These are phyloP conservation scores for Phoxinus dragarum DNA, from an alignment of 2,797 vertebrate genomes.

Conservation along the genomic window DNA sequence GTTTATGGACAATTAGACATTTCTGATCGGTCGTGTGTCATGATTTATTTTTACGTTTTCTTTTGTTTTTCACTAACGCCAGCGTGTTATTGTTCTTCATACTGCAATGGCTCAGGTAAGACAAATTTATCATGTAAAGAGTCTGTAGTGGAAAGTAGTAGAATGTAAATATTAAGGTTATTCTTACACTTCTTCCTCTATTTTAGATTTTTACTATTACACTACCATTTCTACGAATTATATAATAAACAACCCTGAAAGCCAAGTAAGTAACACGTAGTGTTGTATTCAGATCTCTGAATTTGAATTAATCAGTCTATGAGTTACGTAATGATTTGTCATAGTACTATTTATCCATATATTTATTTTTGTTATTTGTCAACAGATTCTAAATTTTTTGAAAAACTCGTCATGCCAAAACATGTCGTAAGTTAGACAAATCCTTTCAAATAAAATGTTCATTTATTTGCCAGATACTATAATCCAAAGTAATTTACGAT, in stretches of 20 bases:
- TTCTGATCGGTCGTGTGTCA: not conserved
- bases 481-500: not conserved
- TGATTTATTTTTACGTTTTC: not conserved
- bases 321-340: not conserved
- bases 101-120: slow-evolving; percentile 69
- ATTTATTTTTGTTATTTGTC: not conserved
- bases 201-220: slow-evolving; percentile 64
- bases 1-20: not conserved
- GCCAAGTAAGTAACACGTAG: slow-evolving; percentile 60
- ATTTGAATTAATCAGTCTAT: not conserved
- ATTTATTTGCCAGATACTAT: not conserved
- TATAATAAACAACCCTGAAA: not conserved
- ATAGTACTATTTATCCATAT: not conserved
- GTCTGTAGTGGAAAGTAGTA: no score
- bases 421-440: not conserved
- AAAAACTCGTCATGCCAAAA: not conserved
- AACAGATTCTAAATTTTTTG: not conserved
- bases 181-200: not conserved
- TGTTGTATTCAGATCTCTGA: not conserved
- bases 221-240: slow-evolving; percentile 53
- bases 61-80: slow-evolving; percentile 57
- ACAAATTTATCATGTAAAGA: not conserved
- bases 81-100: slow-evolving; percentile 67
- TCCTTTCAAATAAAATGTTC: not conserved
- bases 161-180: not conserved